These are phyloP conservation scores for Drosophila infuscata DNA, from an alignment of 2,888 invertebrate species.

Conservation along the genomic window DNA sequence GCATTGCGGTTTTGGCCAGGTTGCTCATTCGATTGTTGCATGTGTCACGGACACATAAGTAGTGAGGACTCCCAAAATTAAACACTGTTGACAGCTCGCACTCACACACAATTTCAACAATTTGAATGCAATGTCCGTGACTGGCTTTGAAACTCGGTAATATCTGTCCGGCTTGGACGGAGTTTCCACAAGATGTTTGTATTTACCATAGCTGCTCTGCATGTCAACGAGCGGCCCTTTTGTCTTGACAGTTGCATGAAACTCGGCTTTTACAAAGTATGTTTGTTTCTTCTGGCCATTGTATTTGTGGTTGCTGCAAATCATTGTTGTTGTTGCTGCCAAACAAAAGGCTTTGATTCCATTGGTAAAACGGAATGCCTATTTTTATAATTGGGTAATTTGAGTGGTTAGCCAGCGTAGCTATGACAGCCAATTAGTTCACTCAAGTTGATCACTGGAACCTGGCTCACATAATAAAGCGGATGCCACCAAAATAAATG, in stretches of 20 bases:
- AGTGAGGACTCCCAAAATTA: conserved; percentile 68
- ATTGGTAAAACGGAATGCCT: conserved; percentile 48
- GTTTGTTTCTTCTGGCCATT: conserved; percentile 38
- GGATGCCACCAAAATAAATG: not conserved
- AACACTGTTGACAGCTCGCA: conserved; percentile 81
- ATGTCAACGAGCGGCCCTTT: conserved; percentile 62
- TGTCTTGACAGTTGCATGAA: conserved; percentile 79
- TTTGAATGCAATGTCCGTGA: conserved; percentile 60
- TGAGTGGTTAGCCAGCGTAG: conserved; percentile 65
- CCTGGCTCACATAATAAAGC: not conserved
- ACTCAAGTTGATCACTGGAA: not conserved
- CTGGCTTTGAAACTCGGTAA: conserved; percentile 6
- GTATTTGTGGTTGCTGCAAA: conserved; percentile 47
- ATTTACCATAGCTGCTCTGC: conserved; percentile 54
- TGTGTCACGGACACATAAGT: conserved; percentile 61
- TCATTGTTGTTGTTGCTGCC: conserved; percentile 52
- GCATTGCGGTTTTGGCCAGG: conserved; percentile 72
- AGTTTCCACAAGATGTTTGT: conserved; percentile 12
- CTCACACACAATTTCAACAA: conserved; percentile 70
- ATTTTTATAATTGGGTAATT: conserved; percentile 72
- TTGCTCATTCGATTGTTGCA: conserved; percentile 59
- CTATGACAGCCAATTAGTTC: conserved; percentile 60
- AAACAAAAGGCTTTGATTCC: conserved; percentile 58
- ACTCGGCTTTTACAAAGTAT: conserved; percentile 25
- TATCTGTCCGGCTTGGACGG: not conserved